Evolutionary conservation across 2,113 vertebrate species (phyloP).

Genomic region (Hemichromis elongatus): DNA sequence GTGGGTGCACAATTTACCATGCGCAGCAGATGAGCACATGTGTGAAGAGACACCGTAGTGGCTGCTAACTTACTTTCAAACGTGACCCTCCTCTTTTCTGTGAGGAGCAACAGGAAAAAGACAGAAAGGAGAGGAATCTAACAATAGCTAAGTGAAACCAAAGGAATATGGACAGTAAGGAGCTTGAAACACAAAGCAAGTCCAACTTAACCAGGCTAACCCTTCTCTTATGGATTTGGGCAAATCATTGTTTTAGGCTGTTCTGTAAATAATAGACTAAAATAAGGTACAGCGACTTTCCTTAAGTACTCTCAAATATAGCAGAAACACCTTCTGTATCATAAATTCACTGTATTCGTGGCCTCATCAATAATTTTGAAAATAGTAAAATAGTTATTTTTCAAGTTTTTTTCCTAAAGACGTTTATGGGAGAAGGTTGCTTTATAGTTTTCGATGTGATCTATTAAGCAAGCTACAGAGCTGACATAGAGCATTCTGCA

Average conservation of each 20-base stretch:
- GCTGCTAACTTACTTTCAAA: constrained; percentile 80
- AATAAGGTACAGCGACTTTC: not conserved
- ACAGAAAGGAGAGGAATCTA: constrained; percentile 61
- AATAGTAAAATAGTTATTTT: not conserved
- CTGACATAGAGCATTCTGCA: not conserved
- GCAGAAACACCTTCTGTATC: not conserved
- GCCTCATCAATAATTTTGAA: not conserved
- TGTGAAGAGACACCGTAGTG: not conserved
- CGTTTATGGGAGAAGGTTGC: not conserved
- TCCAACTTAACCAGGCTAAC: not conserved
- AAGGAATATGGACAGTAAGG: constrained; percentile 22
- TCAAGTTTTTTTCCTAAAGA: not conserved
- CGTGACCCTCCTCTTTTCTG: constrained; percentile 82
- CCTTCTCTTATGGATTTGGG: not conserved
- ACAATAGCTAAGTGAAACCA: constrained; percentile 52
- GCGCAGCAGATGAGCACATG: constrained; percentile 6
- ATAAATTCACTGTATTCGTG: not conserved
- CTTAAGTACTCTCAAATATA: not conserved
- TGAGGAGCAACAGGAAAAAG: constrained; percentile 67
- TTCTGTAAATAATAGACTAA: not conserved
- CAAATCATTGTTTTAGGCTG: not conserved
- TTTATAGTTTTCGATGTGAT: not conserved
- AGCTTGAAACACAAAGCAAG: constrained; percentile 45
- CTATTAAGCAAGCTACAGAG: not conserved
- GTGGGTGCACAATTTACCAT: not conserved